phyloP scores from a whole-genome alignment of 1,140 invertebrate species.

The Plodia interpunctella region DNA sequence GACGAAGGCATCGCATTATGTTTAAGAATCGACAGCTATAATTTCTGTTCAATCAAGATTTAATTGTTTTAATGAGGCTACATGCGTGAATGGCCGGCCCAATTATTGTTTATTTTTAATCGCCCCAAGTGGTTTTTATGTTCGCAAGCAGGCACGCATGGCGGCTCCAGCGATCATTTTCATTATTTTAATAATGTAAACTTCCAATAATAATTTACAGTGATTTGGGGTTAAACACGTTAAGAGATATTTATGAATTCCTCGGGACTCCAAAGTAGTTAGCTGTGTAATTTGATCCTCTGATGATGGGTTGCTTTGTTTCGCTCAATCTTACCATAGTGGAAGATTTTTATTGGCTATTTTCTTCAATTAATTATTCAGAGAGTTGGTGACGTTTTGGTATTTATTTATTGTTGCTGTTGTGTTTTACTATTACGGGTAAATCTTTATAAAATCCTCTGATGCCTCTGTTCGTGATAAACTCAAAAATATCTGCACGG shows the following conservation, averaged over 20 bases:
- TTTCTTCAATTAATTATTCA: too few relatives aligned
- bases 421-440: too few relatives aligned
- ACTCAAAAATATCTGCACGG: too few relatives aligned
- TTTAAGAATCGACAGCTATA: slow-evolving; percentile 76
- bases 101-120: slow-evolving; percentile 78
- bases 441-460: too few relatives aligned
- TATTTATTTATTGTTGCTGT: too few relatives aligned
- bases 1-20: slow-evolving; percentile 65
- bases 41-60: slow-evolving; percentile 77
- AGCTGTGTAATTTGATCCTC: slow-evolving; percentile 61
- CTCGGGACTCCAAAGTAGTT: slow-evolving; percentile 48
- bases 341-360: too few relatives aligned
- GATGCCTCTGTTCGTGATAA: too few relatives aligned
- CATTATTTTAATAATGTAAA: slow-evolving; percentile 77
- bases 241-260: slow-evolving; percentile 70
- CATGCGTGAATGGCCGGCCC: slow-evolving; percentile 75
- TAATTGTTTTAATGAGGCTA: slow-evolving; percentile 76
- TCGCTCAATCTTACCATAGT: too few relatives aligned
- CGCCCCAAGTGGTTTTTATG: slow-evolving; percentile 73
- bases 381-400: too few relatives aligned
- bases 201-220: slow-evolving; percentile 76
- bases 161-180: slow-evolving; percentile 69
- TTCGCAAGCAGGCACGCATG: slow-evolving; percentile 70
- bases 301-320: slow-evolving; percentile 26
- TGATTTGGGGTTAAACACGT: slow-evolving; percentile 68